Evolutionary conservation across 2,888 invertebrate genomes (phyloP).

Genomic region (Lacanobia wlatinum): DNA sequence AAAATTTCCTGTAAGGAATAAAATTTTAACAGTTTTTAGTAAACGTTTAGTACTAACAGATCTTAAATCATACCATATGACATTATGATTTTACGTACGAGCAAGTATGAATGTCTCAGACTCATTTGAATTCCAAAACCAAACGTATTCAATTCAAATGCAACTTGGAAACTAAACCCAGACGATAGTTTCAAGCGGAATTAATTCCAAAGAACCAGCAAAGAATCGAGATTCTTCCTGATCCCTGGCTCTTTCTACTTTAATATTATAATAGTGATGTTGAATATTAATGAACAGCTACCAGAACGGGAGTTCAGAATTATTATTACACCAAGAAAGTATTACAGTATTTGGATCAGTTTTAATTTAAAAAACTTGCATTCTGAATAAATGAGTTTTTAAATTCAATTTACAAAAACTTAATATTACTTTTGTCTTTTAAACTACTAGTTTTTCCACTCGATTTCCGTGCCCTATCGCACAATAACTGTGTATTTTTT

Average conservation of each 20-base stretch:
- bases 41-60: no score
- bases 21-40: no score
- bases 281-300: background rate
- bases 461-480: background rate
- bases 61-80: no score
- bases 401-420: background rate
- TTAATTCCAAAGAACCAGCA: constrained; percentile 15
- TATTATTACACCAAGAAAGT: background rate
- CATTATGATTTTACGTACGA: no score
- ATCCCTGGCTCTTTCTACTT: background rate
- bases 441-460: background rate
- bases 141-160: constrained; percentile 21
- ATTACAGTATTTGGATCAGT: background rate
- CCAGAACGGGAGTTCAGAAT: background rate
- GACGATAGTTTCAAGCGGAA: constrained; percentile 23
- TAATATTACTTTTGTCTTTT: background rate
- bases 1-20: no score
- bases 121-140: constrained; percentile 31
- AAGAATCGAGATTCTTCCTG: constrained; percentile 1
- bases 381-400: background rate
- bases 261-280: background rate
- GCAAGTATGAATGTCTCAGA: no score
- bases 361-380: background rate
- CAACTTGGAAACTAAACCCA: constrained; percentile 19
- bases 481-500: no score